Base-by-base conservation (phyloP, 1,140 invertebrate genomes). In the Calosoma granatense region DNA sequence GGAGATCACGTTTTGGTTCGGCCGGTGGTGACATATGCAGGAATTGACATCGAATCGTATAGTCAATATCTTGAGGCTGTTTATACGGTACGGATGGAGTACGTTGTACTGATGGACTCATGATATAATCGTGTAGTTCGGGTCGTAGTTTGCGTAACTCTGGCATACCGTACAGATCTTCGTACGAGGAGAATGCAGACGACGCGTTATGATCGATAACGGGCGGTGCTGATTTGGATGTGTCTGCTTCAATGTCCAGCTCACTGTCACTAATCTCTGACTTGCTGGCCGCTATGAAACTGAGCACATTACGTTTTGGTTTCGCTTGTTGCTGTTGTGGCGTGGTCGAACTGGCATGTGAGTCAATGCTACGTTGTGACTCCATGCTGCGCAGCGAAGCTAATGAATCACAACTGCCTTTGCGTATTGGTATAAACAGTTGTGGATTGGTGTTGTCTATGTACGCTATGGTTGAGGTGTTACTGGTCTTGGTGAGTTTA, bases 331-430 rank as follows among this genome's bases (percentile, higher is more conserved):
- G 58, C n/a, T n/a, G n/a, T n/a, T n/a, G n/a, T n/a, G n/a, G n/a
- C 15, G 61, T 51, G 15, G 62, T 63, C 2, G 56, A 26, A 20
- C 59, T 62, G 9, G 57, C 56, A 53, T 67, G 63, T 22, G 65
- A 66, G 55, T 68, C 65, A 15, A 61, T 55, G 55, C 64, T 65
- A 15, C 63, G 64, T 39, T 65, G 63, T 9, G 65, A 69, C 51
- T 66, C 65, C 20, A 61, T 63, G 57, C 67, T 70, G n/a, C 60
- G 58, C 51, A 76, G 69, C 52, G 77, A 79, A 2, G 73, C 72
- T 22, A 81, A 65, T 55, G 77, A 80, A 60, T 81, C 78, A 19
- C 77, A 65, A 56, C 78, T 80, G 12, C 75, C 76, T 65, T 80
- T 80, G 15, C 76, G 67, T 4, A 4, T 4, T 17, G 6, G 9